These are phyloP conservation scores for Desmodus rotundus DNA, from an alignment of 2,113 vertebrate genomes.

Conservation along the genomic window DNA sequence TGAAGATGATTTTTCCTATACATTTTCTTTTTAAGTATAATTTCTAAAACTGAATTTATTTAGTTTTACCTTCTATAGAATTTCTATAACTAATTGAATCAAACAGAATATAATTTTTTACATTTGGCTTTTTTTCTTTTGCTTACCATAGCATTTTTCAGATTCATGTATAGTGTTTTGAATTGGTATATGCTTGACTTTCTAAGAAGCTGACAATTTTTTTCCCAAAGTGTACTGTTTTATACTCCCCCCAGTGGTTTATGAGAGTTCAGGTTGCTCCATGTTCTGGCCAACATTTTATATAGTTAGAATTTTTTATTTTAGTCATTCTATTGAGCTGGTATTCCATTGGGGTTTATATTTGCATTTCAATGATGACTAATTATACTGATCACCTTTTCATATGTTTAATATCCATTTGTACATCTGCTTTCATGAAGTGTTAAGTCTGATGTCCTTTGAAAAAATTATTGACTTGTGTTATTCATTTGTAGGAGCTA, in stretches of 20 bases:
- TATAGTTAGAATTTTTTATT: background rate
- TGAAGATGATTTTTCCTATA: background rate
- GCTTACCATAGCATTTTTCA: background rate
- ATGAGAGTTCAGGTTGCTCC: background rate
- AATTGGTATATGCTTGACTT: background rate
- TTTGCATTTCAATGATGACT: background rate
- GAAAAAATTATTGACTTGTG: background rate
- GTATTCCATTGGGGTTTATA: background rate
- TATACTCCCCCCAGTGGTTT: background rate
- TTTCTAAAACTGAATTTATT: background rate
- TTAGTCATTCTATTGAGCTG: background rate
- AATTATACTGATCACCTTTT: background rate
- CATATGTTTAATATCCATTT: background rate
- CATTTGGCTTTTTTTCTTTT: background rate
- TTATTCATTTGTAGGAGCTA: background rate
- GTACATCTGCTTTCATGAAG: background rate
- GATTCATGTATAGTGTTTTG: background rate
- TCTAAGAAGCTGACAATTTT: background rate
- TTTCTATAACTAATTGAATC: background rate
- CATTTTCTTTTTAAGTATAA: background rate
- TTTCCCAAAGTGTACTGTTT: background rate
- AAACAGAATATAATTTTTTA: background rate
- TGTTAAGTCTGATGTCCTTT: background rate
- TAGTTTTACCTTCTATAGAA: background rate
- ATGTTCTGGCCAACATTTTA: background rate